Percentiles rank a stretch among this genome's conserved stretches.
phyloP scores from a whole-genome alignment of 37 sponge, comb jelly and placozoan genomes.

The Ianthella basta region DNA sequence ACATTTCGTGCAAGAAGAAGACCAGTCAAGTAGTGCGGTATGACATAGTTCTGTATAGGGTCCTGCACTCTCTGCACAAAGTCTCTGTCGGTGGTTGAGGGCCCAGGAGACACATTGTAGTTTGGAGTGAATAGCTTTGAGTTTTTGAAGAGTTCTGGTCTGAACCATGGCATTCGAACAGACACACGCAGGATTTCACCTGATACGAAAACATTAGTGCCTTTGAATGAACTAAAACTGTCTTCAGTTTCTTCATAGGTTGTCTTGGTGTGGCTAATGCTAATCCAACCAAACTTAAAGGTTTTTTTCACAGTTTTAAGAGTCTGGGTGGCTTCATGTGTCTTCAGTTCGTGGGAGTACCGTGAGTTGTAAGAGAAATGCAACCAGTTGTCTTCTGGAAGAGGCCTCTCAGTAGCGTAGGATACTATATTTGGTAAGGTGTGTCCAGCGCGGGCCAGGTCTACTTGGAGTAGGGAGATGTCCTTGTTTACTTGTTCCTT shows the following conservation, averaged over 20 bases:
- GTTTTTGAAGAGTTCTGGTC: slow-evolving; percentile 47
- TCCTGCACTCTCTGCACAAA: not conserved
- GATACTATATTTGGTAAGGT: not conserved
- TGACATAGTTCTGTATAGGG: not conserved
- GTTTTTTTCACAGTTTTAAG: not conserved
- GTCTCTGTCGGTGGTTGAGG: not conserved
- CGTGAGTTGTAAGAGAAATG: slow-evolving; percentile 43
- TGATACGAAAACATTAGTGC: slow-evolving; percentile 22
- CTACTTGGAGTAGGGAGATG: not conserved
- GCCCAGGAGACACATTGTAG: slow-evolving; percentile 10
- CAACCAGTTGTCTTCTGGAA: slow-evolving; percentile 28
- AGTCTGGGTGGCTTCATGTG: not conserved
- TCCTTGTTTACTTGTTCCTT: not conserved
- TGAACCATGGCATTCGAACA: slow-evolving; percentile 65
- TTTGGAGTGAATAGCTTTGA: not conserved
- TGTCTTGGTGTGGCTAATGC: not conserved
- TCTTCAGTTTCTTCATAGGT: not conserved
- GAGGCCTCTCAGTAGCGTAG: not conserved
- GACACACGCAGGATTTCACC: slow-evolving; percentile 64
- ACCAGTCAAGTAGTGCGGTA: slow-evolving; percentile 17
- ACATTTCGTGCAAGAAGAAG: not conserved
- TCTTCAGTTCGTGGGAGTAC: not conserved
- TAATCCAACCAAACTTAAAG: not conserved
- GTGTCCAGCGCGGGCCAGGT: not conserved
- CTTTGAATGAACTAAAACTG: slow-evolving; percentile 7